A percentile compares a stretch with the other conserved stretches of the same genome.
phyloP scores from a whole-genome alignment of 2,113 vertebrate genomes.

The Trinectes maculatus region DNA sequence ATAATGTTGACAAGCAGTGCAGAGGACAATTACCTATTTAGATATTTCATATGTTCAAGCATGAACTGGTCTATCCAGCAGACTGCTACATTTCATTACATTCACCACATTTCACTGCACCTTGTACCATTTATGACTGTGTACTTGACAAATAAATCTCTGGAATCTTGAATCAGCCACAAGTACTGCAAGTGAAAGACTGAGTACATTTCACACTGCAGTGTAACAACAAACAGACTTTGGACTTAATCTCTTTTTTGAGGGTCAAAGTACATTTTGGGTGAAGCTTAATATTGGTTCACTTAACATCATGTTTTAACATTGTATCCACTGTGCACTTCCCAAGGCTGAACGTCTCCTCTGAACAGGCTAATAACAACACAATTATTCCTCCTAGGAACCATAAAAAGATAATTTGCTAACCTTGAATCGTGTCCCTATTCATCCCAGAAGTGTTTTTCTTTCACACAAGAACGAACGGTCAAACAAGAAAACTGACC shows the following conservation, averaged over 20 bases:
- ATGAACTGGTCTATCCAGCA: background rate
- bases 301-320: too few species aligned
- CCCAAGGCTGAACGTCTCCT: background rate
- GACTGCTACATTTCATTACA: background rate
- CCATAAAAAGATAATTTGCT: background rate
- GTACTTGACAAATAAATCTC: too few species aligned
- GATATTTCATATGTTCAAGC: background rate
- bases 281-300: too few species aligned
- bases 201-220: background rate
- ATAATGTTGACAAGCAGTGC: background rate
- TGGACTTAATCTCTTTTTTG: too few species aligned
- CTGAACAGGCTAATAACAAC: background rate
- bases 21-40: background rate
- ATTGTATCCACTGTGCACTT: too few species aligned
- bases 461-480: background rate
- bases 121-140: too few species aligned
- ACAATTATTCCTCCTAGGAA: background rate
- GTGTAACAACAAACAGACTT: too few species aligned
- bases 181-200: background rate
- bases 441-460: too few species aligned
- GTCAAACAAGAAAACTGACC: background rate
- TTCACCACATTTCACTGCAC: too few species aligned
- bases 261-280: too few species aligned
- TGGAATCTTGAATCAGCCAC: too few species aligned
- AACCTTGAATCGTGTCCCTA: background rate